Conservation (phyloP, 2,113 vertebrate genomes). For the Gallinago media region DNA sequence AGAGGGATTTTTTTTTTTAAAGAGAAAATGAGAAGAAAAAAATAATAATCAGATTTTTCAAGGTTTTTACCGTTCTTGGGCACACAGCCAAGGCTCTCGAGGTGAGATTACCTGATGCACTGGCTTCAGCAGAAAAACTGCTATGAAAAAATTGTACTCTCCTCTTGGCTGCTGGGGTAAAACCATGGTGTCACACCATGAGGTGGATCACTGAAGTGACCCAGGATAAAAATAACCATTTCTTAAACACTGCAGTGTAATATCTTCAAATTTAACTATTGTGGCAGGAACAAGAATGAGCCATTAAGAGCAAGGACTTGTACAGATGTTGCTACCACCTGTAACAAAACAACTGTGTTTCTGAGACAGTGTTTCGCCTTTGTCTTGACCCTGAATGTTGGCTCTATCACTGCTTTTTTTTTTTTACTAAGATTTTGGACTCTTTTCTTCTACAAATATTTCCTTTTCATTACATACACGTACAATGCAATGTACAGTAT, state of each 20-base stretch:
- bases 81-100: neutral
- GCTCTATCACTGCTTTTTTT: neutral
- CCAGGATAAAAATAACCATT: neutral
- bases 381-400: neutral
- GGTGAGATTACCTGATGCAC: neutral
- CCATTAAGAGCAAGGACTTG: neutral
- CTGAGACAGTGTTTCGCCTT: neutral
- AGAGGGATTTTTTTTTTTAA: neutral
- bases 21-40: neutral
- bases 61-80: neutral
- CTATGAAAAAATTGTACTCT: neutral
- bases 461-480: neutral
- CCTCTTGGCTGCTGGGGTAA: neutral
- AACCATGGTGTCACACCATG: neutral
- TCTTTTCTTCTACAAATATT: neutral
- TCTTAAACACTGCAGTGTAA: fast-evolving
- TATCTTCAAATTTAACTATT: neutral
- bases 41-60: neutral
- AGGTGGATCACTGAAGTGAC: neutral
- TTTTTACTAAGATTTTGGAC: neutral
- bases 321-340: neutral
- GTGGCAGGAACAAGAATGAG: neutral
- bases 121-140: neutral
- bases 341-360: neutral
- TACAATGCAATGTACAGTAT: neutral